phyloP scores from a whole-genome alignment of 2,797 vertebrate species.

The Cygnus olor region DNA sequence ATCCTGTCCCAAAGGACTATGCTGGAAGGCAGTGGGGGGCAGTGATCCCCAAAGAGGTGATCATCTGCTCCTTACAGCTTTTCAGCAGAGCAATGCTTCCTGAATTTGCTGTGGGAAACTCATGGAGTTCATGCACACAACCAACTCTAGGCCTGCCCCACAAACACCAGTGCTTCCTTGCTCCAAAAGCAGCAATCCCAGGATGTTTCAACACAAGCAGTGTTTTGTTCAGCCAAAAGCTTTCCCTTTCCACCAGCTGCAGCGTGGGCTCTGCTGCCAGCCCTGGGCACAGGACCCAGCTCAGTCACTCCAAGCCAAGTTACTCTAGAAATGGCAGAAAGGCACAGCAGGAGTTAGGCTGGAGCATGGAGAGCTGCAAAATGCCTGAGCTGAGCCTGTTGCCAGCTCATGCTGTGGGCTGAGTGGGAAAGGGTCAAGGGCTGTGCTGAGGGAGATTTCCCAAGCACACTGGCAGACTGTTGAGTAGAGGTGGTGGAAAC shows the following conservation, averaged over 20 bases:
- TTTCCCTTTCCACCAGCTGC: conserved; percentile 23
- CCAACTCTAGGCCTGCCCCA: not conserved
- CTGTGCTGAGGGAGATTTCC: not conserved
- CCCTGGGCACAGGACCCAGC: not conserved
- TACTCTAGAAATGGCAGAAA: not conserved
- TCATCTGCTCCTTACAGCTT: not conserved
- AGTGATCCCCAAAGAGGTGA: not conserved
- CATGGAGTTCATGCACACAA: not conserved
- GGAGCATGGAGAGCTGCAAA: not conserved
- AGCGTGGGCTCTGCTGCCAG: not conserved
- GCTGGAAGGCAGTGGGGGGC: not conserved
- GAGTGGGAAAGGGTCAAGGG: not conserved
- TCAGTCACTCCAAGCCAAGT: not conserved
- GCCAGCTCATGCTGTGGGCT: not conserved
- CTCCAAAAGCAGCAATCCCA: not conserved
- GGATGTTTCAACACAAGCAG: not conserved
- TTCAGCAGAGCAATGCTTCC: not conserved
- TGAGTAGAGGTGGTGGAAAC: not conserved
- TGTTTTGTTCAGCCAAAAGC: not conserved
- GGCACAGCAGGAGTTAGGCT: not conserved
- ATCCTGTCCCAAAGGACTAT: not conserved
- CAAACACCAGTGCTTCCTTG: accelerated
- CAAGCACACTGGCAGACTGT: not conserved
- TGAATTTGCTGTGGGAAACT: not conserved
- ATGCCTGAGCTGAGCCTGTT: not conserved